Conservation (phyloP, 1,140 invertebrate genomes). For the Calephelis virginiensis region DNA sequence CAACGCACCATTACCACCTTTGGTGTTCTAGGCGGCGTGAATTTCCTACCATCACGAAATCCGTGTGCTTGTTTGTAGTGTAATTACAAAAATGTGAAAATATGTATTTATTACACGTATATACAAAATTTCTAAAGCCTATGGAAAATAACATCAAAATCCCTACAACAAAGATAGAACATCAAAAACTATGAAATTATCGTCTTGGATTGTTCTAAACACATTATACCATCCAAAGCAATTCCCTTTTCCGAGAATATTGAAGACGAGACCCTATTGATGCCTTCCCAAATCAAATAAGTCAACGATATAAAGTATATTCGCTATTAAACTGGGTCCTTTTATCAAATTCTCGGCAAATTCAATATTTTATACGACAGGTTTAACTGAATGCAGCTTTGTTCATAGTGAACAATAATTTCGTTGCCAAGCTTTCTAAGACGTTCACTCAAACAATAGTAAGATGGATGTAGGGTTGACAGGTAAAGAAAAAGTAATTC, state of each 20-base stretch:
- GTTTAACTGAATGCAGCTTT: conserved; percentile 17
- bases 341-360: conserved; percentile 12
- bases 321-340: conserved; percentile 13
- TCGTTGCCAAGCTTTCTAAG: conserved; percentile 6
- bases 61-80: too few relatives aligned
- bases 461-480: background rate
- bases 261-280: conserved; percentile 15
- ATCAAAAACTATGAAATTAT: conserved; percentile 10
- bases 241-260: conserved; percentile 1
- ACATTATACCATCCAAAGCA: conserved; percentile 2
- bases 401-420: conserved; percentile 14
- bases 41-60: too few relatives aligned
- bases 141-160: background rate
- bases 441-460: conserved; percentile 10
- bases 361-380: conserved; percentile 17
- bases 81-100: too few relatives aligned
- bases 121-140: background rate
- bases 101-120: too few relatives aligned
- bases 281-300: conserved; percentile 12
- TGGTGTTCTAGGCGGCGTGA: too few relatives aligned
- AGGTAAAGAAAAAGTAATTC: too few relatives aligned
- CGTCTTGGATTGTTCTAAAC: conserved; percentile 12
- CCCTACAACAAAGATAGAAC: background rate
- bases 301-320: conserved; percentile 13
- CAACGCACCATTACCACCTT: too few relatives aligned